Percentiles rank a stretch among this genome's conserved stretches.
Evolutionary conservation across 2,888 invertebrate genomes (phyloP).

Genomic region (Phlogophora meticulosa): DNA sequence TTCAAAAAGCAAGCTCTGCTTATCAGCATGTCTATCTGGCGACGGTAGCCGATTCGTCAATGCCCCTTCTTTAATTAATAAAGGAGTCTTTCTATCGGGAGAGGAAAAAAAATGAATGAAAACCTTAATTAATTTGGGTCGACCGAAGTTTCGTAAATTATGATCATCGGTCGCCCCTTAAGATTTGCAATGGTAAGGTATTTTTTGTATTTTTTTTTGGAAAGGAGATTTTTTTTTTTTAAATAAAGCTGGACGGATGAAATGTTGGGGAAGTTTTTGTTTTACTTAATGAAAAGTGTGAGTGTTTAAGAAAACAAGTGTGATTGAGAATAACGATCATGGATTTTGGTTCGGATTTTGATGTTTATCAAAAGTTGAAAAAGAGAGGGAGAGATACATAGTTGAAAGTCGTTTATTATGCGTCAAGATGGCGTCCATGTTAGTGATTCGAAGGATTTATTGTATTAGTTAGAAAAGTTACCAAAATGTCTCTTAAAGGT

Average conservation of each 20-base stretch:
- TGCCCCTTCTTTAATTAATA: constrained; percentile 89
- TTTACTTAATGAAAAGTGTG: constrained; percentile 39
- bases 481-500: too few relatives aligned
- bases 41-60: constrained; percentile 90
- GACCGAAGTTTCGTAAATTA: constrained; percentile 82
- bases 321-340: constrained; percentile 9
- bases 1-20: constrained; percentile 68
- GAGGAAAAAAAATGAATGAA: constrained; percentile 84
- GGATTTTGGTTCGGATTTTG: not conserved
- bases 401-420: too few relatives aligned
- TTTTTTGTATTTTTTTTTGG: constrained; percentile 57
- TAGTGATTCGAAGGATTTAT: too few relatives aligned
- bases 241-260: constrained; percentile 22
- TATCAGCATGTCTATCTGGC: constrained; percentile 87
- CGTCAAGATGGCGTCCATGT: too few relatives aligned
- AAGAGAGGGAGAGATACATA: too few relatives aligned
- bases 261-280: constrained; percentile 25
- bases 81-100: constrained; percentile 76
- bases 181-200: constrained; percentile 76
- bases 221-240: constrained; percentile 29
- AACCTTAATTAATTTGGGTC: constrained; percentile 87
- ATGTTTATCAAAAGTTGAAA: not conserved
- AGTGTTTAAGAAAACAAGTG: constrained; percentile 24
- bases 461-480: too few relatives aligned
- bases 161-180: constrained; percentile 78